Percentiles rank a stretch among this genome's conserved stretches.
phyloP scores from a whole-genome alignment of 2,888 invertebrate genomes.

The Drosophila atroscutellata region DNA sequence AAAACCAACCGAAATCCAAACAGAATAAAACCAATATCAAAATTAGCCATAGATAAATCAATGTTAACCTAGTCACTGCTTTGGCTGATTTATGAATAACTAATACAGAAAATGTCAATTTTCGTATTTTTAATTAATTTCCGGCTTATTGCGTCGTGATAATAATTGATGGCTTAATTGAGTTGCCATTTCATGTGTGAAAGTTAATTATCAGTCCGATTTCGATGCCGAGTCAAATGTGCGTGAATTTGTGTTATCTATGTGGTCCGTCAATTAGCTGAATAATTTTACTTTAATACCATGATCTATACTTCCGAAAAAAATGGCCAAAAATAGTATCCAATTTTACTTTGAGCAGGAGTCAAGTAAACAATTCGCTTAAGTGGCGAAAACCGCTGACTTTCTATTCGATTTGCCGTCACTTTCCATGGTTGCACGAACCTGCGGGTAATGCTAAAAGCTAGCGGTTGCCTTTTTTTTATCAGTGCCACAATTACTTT shows the following conservation, averaged over 20 bases:
- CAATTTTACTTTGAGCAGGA: not conserved
- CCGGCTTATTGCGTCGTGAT: conserved; percentile 23
- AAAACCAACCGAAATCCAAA: not conserved
- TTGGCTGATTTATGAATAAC: not conserved
- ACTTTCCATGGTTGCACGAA: conserved; percentile 1
- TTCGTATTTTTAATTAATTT: not conserved
- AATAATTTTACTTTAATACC: not conserved
- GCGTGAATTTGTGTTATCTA: not conserved
- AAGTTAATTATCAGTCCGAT: conserved; percentile 33
- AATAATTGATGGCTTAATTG: conserved; percentile 62
- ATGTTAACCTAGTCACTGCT: not conserved
- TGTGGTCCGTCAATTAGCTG: not conserved
- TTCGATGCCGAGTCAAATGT: not conserved
- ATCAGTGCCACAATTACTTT: conserved; percentile 10
- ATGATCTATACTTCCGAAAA: not conserved
- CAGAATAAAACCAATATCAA: not conserved
- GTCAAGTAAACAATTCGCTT: conserved; percentile 3
- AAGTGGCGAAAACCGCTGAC: conserved; percentile 6
- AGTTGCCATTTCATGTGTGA: conserved; percentile 61
- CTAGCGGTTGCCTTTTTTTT: conserved; percentile 16
- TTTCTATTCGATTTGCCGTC: conserved; percentile 31
- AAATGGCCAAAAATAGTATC: not conserved
- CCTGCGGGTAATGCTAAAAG: not conserved
- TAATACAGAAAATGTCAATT: not conserved
- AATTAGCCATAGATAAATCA: not conserved